A percentile compares a stretch with the other conserved stretches of the same genome.
Evolutionary conservation across 2,797 vertebrate genomes (phyloP).

Genomic region (Muscicapa comitata): DNA sequence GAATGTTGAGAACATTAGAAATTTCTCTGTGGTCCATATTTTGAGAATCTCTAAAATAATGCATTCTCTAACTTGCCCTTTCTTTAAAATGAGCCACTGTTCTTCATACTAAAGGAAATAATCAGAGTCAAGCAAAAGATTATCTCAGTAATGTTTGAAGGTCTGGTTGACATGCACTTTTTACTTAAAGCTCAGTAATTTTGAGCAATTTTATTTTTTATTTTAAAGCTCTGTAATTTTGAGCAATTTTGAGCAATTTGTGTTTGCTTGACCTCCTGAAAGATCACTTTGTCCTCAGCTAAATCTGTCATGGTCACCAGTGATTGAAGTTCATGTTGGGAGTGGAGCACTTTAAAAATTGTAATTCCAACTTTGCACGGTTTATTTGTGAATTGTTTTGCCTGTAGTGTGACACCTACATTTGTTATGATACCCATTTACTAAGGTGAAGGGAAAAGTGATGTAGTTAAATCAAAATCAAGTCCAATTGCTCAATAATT

Average conservation of each 20-base stretch:
- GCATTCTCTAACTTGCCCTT: not conserved
- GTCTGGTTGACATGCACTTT: not conserved
- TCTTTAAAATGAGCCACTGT: not conserved
- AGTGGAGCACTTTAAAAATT: not conserved
- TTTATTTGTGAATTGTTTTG: not conserved
- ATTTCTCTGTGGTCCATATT: not conserved
- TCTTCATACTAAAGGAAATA: not conserved
- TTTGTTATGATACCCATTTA: not conserved
- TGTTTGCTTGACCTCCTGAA: conserved; percentile 41
- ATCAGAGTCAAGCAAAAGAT: not conserved
- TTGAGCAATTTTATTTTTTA: not conserved
- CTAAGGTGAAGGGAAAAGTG: not conserved
- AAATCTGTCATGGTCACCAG: not conserved
- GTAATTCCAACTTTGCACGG: accelerated
- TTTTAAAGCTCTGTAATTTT: conserved; percentile 21
- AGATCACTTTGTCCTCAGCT: not conserved
- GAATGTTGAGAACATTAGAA: not conserved
- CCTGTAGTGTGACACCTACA: not conserved
- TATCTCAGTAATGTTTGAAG: not conserved
- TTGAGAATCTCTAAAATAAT: not conserved
- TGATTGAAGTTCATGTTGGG: not conserved
- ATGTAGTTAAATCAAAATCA: not conserved
- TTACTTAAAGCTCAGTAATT: not conserved
- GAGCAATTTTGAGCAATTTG: not conserved
- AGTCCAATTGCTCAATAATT: not conserved